A percentile compares a stretch with the other conserved stretches of the same genome.
Evolutionary conservation across 1,140 invertebrate species (phyloP).

Genomic region (Olivierus martensii): DNA sequence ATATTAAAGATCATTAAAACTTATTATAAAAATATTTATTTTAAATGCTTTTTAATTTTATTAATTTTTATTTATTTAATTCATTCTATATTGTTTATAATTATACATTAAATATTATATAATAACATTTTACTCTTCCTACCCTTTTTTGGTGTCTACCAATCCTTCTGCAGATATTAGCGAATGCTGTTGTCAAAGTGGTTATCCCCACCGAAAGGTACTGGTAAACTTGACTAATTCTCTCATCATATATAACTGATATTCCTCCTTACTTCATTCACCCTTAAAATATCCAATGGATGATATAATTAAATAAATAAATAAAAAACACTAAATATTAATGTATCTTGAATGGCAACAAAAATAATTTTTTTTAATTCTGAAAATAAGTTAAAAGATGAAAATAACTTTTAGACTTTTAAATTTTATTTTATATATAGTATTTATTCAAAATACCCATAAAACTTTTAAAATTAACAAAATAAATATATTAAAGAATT

Average conservation of each 20-base stretch:
- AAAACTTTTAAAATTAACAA: no score
- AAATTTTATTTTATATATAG: no score
- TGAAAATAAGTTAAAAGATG: no score
- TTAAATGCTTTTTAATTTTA: background rate
- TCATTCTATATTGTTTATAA: conserved; percentile 1
- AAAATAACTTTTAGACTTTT: no score
- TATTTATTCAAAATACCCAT: no score
- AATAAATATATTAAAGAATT: no score
- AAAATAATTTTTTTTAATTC: no score
- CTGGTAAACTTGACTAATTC: conserved; percentile 2
- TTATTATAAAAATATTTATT: background rate
- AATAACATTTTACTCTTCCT: conserved; percentile 19
- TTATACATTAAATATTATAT: background rate
- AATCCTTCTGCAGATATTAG: conserved; percentile 51
- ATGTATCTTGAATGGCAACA: no score
- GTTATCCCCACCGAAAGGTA: conserved; percentile 93
- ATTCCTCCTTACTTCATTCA: background rate
- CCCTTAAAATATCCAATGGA: background rate
- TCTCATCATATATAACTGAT: background rate
- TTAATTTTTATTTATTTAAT: conserved; percentile 13
- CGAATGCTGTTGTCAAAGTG: conserved; percentile 88
- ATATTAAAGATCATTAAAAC: no score
- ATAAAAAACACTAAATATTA: no score
- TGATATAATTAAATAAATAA: background rate
- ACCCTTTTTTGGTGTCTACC: conserved; percentile 21